Evolutionary conservation across 2,888 invertebrate species (phyloP).

Genomic region (Petrophora chlorosata): DNA sequence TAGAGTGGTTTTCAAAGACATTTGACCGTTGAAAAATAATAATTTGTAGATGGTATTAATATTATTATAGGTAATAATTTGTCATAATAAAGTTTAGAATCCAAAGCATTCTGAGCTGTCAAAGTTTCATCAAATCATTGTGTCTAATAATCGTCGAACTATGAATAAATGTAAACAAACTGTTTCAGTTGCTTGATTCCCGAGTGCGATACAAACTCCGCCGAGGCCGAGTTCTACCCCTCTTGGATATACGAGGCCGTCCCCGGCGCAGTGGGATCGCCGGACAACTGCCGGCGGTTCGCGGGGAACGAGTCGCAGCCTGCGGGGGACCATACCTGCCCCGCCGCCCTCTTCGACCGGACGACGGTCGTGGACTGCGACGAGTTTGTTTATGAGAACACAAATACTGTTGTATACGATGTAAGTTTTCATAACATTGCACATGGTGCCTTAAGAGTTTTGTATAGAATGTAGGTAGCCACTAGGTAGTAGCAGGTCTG

Average conservation of each 20-base stretch:
- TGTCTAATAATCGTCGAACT: too few relatives aligned
- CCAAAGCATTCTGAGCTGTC: too few relatives aligned
- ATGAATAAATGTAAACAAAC: too few relatives aligned
- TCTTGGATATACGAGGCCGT: constrained; percentile 3
- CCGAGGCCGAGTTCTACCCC: constrained; percentile 6
- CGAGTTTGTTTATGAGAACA: constrained; percentile 59
- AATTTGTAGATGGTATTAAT: too few relatives aligned
- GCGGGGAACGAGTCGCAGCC: neutral
- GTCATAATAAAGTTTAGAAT: too few relatives aligned
- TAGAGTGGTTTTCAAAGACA: too few relatives aligned
- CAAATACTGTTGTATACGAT: constrained; percentile 66
- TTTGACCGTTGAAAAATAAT: too few relatives aligned
- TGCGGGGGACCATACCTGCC: constrained; percentile 17
- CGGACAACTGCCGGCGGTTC: neutral
- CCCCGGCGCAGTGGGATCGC: neutral
- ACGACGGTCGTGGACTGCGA: constrained; percentile 47
- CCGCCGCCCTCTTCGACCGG: constrained; percentile 56
- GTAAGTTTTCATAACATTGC: constrained; percentile 51
- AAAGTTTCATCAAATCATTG: too few relatives aligned
- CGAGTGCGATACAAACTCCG: constrained; percentile 40
- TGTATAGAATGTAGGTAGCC: too few relatives aligned
- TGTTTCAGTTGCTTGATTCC: constrained; percentile 29
- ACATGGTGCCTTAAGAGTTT: too few relatives aligned
- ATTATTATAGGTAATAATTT: too few relatives aligned
- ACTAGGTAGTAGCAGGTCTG: too few relatives aligned